Conservation (phyloP, 2,888 invertebrate species). For the Watsonalla binaria region DNA sequence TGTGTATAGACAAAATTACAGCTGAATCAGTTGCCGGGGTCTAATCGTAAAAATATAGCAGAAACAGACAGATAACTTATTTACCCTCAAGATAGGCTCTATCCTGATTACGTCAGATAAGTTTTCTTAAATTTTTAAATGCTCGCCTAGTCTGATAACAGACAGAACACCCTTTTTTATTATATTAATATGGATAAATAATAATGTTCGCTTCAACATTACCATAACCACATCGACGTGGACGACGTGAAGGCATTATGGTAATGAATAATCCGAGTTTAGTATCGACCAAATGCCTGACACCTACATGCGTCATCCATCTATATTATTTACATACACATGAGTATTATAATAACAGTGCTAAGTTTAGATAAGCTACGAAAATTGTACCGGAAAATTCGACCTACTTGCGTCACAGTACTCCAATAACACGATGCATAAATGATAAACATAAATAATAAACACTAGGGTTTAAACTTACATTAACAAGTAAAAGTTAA, state of each 20-base stretch:
- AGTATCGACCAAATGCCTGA: constrained; percentile 9
- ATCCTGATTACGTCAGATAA: too few relatives aligned
- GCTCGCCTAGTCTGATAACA: too few relatives aligned
- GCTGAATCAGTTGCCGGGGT: too few relatives aligned
- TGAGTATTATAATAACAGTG: constrained; percentile 42
- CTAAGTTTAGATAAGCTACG: constrained; percentile 31
- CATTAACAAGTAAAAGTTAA: constrained; percentile 15
- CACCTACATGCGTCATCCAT: constrained; percentile 41
- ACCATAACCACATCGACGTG: constrained; percentile 23
- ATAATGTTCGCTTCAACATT: constrained; percentile 17
- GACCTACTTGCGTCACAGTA: background rate
- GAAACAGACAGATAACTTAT: too few relatives aligned
- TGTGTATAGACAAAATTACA: too few relatives aligned
- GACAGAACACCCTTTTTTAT: too few relatives aligned
- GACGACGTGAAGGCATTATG: constrained; percentile 28
- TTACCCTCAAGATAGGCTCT: too few relatives aligned
- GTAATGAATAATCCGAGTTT: constrained; percentile 16
- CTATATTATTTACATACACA: constrained; percentile 33
- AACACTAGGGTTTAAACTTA: background rate
- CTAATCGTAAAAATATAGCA: too few relatives aligned
- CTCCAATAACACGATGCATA: background rate
- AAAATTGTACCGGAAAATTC: constrained; percentile 31
- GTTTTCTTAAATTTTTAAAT: too few relatives aligned
- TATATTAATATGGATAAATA: constrained; percentile 2
- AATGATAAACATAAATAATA: background rate